Evolutionary conservation across 2,888 invertebrate genomes (phyloP).

Genomic region (Papilio protenor): DNA sequence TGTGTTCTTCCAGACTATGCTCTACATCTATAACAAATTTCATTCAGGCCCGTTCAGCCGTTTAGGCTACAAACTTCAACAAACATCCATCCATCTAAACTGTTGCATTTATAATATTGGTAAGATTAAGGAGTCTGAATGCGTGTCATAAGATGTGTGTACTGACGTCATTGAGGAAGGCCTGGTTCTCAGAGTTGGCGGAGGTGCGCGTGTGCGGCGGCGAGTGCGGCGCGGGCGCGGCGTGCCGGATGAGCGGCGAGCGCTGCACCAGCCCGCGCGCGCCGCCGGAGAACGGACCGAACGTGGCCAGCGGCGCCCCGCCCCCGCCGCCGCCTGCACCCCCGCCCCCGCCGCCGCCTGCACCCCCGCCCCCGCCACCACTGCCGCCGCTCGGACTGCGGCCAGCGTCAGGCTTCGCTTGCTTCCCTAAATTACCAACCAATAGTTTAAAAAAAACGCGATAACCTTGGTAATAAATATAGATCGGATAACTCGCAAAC

Average conservation of each 20-base stretch:
- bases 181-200: constrained; percentile 95
- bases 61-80: too few relatives aligned
- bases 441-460: background rate
- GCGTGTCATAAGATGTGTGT: background rate
- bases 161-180: constrained; percentile 94
- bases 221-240: constrained; percentile 86
- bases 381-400: constrained; percentile 41
- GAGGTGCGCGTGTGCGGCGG: constrained; percentile 88
- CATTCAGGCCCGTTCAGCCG: too few relatives aligned
- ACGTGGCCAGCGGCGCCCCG: constrained; percentile 58
- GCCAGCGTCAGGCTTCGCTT: constrained; percentile 50
- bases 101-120: too few relatives aligned
- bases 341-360: too few relatives aligned
- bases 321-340: constrained; percentile 35
- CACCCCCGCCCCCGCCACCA: too few relatives aligned
- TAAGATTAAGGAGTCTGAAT: too few relatives aligned
- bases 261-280: constrained; percentile 94
- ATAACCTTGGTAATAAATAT: background rate
- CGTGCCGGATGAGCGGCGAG: constrained; percentile 94
- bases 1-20: too few relatives aligned
- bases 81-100: too few relatives aligned
- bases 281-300: constrained; percentile 85
- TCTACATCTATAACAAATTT: too few relatives aligned
- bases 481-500: too few relatives aligned
- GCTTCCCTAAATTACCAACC: constrained; percentile 59